A percentile compares a stretch with the other conserved stretches of the same genome.
Conservation (phyloP, 1,140 invertebrate genomes). For the Leptonema lineaticorne region DNA sequence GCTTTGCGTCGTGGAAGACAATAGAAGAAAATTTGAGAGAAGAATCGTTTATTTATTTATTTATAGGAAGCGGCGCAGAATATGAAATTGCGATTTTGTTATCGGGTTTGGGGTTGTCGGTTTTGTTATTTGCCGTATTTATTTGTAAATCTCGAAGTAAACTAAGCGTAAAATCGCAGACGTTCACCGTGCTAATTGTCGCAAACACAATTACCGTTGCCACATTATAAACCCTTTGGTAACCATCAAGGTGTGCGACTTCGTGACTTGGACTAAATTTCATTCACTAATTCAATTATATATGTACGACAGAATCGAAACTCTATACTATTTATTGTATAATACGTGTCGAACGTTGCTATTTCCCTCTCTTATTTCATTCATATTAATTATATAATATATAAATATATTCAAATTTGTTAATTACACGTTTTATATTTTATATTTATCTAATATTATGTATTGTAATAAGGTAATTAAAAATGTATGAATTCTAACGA, state of each 20-base stretch:
- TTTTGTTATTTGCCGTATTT: background rate
- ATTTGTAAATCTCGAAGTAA: constrained; percentile 1
- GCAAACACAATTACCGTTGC: constrained; percentile 24
- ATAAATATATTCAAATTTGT: background rate
- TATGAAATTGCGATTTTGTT: background rate
- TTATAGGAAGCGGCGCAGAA: background rate
- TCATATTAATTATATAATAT: background rate
- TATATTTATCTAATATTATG: background rate
- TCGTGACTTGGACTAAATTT: constrained; percentile 16
- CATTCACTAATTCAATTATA: constrained; percentile 21
- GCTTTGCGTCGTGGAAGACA: too few species aligned
- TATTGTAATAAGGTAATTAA: background rate
- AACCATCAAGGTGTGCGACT: constrained; percentile 19
- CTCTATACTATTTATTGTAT: too few species aligned
- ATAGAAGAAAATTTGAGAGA: too few species aligned
- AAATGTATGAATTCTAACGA: background rate
- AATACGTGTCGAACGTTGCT: background rate
- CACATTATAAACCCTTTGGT: constrained; percentile 31
- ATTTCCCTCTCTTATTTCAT: background rate
- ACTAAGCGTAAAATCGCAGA: constrained; percentile 29
- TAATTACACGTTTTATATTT: background rate
- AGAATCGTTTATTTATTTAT: too few species aligned
- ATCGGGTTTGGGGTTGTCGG: background rate
- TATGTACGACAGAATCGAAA: background rate
- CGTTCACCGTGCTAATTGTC: constrained; percentile 28